Percentiles rank a stretch among this genome's conserved stretches.
Conservation (phyloP, 2,888 invertebrate species). For the Philereme transversata region DNA sequence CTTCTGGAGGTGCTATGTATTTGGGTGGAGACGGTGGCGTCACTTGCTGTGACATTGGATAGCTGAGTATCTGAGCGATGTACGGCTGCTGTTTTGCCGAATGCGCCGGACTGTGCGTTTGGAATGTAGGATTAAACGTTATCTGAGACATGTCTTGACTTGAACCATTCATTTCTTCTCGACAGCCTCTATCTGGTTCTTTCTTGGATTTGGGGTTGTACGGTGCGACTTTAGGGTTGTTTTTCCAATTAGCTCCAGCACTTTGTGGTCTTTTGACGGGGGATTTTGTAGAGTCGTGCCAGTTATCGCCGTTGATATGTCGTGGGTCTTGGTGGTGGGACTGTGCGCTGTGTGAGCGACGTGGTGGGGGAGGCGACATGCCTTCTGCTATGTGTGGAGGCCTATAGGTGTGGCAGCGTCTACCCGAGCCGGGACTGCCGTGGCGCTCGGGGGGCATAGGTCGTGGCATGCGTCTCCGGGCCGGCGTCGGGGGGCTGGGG, state of each 20-base stretch:
- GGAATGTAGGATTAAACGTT: conserved; percentile 81
- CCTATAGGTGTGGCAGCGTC: conserved; percentile 59
- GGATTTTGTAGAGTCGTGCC: conserved; percentile 72
- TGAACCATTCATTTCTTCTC: conserved; percentile 56
- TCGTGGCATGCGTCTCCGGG: conserved; percentile 61
- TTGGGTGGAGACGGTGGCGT: conserved; percentile 75
- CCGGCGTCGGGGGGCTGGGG: conserved; percentile 71
- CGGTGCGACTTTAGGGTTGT: conserved; percentile 72
- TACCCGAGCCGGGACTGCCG: conserved; percentile 65
- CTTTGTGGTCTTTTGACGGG: conserved; percentile 77
- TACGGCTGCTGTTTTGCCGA: conserved; percentile 75
- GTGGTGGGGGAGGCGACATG: conserved; percentile 72
- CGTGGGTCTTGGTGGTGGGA: conserved; percentile 65
- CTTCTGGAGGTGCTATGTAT: conserved; percentile 76
- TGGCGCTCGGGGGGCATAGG: conserved; percentile 70
- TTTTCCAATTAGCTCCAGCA: conserved; percentile 74
- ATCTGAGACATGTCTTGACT: conserved; percentile 74
- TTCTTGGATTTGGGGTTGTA: conserved; percentile 71
- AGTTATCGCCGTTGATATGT: conserved; percentile 70
- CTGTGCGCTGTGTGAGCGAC: conserved; percentile 69
- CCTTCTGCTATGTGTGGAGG: conserved; percentile 69
- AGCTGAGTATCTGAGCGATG: conserved; percentile 77
- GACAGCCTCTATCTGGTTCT: conserved; percentile 48
- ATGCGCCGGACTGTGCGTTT: conserved; percentile 79
- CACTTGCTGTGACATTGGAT: conserved; percentile 77